These are phyloP conservation scores for Dusona sp. DNA, from an alignment of 2,888 invertebrate species.

Conservation along the genomic window DNA sequence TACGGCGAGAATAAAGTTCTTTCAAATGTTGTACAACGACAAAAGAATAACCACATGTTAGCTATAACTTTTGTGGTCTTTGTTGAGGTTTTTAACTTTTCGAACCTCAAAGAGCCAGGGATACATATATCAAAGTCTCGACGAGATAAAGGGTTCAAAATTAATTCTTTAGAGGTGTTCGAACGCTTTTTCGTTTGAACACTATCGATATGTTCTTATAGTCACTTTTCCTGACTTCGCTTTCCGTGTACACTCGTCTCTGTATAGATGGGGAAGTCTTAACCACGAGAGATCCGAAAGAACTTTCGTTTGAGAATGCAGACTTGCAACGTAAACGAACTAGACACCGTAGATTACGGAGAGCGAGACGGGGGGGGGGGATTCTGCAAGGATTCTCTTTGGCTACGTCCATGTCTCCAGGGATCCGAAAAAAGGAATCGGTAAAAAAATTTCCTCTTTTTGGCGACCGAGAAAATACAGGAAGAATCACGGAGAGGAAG, in stretches of 20 bases:
- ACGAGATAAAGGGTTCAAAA: not conserved
- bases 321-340: not conserved
- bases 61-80: slow-evolving; percentile 40
- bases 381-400: not conserved
- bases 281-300: slow-evolving; percentile 13
- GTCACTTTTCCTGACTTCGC: not conserved
- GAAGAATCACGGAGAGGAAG: slow-evolving; percentile 13
- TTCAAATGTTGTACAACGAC: slow-evolving; percentile 66
- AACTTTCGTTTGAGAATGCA: slow-evolving; percentile 7
- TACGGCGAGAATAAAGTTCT: slow-evolving; percentile 59
- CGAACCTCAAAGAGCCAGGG: not conserved
- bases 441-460: slow-evolving; percentile 21
- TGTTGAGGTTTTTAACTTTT: slow-evolving; percentile 16
- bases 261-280: not conserved
- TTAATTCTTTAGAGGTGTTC: not conserved
- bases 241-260: not conserved
- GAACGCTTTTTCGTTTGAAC: not conserved
- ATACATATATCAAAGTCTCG: not conserved
- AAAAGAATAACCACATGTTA: slow-evolving; percentile 45
- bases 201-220: not conserved
- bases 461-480: slow-evolving; percentile 1
- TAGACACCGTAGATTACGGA: slow-evolving; percentile 26
- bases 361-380: too few relatives aligned
- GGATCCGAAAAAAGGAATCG: slow-evolving; percentile 15
- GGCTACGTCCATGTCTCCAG: not conserved